phyloP scores from a whole-genome alignment of 1,140 invertebrate genomes.

The Pissodes strobi region DNA sequence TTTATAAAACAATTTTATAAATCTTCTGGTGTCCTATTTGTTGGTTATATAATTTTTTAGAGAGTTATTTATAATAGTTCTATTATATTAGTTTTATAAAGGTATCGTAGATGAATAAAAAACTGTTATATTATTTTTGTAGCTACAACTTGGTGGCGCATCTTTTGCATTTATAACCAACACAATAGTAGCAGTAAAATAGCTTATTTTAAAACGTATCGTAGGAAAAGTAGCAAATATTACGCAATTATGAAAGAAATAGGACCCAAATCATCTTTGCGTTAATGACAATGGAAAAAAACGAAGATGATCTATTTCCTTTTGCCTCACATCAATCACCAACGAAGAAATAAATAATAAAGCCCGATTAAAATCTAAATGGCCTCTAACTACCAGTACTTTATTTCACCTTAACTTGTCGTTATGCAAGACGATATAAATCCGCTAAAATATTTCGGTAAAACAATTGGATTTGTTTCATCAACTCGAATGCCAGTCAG shows the following conservation, averaged over 20 bases:
- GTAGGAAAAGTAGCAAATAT: not conserved
- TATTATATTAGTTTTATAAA: too few species aligned
- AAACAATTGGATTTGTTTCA: constrained; percentile 36
- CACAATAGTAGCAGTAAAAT: too few species aligned
- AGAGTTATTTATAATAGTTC: too few species aligned
- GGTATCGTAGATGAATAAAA: too few species aligned
- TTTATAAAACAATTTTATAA: too few species aligned
- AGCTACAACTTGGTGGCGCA: too few species aligned
- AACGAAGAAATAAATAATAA: constrained; percentile 22
- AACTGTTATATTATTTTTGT: too few species aligned
- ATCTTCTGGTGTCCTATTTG: too few species aligned
- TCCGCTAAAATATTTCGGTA: constrained; percentile 31
- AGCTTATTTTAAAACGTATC: not conserved
- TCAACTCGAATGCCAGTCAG: constrained; percentile 31
- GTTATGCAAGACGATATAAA: constrained; percentile 17
- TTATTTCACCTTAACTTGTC: constrained; percentile 11
- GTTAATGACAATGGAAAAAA: not conserved
- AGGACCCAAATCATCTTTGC: too few species aligned
- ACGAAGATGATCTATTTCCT: not conserved
- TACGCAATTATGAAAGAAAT: too few species aligned
- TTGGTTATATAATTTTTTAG: too few species aligned
- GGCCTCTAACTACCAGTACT: constrained; percentile 20
- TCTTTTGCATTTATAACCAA: too few species aligned
- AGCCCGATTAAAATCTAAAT: constrained; percentile 24
- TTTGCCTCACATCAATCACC: constrained; percentile 1